These are phyloP conservation scores for Microvelia longipes DNA, from an alignment of 1,140 invertebrate genomes.

Conservation along the genomic window DNA sequence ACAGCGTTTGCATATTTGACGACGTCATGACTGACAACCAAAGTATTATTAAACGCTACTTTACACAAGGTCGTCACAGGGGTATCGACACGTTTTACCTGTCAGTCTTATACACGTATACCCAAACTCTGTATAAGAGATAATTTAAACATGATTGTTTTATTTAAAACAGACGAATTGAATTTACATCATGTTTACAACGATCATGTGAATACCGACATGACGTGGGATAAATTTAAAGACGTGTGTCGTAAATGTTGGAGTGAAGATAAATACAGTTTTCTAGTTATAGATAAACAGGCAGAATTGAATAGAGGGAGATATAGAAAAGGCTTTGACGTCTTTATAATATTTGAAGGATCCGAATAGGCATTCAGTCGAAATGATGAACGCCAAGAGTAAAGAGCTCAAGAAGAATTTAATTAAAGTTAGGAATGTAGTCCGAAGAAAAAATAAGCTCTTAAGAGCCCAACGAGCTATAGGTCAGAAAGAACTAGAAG, in stretches of 20 bases:
- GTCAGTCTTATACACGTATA: not conserved
- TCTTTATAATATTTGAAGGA: not conserved
- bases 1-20: not conserved
- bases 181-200: not conserved
- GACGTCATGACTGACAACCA: not conserved
- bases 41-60: not conserved
- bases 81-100: not conserved
- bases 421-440: no score
- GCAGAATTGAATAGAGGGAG: not conserved
- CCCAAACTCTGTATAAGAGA: not conserved
- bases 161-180: not conserved
- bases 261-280: not conserved
- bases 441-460: not conserved
- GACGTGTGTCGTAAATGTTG: not conserved
- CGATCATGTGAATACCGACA: not conserved
- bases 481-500: no score
- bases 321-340: not conserved
- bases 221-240: not conserved
- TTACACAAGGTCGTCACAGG: not conserved
- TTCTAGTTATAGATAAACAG: not conserved
- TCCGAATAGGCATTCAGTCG: not conserved
- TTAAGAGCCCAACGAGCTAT: no score
- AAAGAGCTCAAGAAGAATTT: no score
- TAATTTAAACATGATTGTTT: not conserved
- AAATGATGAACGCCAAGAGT: not conserved